phyloP scores from a whole-genome alignment of 2,888 invertebrate species.

The Epiblema foenella region DNA sequence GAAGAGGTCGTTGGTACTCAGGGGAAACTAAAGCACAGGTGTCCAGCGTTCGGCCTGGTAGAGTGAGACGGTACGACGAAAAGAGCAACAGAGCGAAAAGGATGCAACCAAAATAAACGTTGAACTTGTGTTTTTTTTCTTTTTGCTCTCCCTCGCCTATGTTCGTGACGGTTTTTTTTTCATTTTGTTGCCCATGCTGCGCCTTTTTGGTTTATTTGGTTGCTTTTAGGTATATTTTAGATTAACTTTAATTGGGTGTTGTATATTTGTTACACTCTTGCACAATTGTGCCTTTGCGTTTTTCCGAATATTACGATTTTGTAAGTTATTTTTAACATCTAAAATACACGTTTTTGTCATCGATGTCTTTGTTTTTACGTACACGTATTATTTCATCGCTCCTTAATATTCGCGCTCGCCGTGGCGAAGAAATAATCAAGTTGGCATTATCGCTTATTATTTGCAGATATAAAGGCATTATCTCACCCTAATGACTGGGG shows the following conservation, averaged over 20 bases:
- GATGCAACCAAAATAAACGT: slow-evolving; percentile 84
- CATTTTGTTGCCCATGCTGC: slow-evolving; percentile 74
- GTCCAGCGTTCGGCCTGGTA: slow-evolving; percentile 80
- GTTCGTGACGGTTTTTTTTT: slow-evolving; percentile 83
- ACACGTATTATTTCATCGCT: background rate
- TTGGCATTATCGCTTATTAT: slow-evolving; percentile 62
- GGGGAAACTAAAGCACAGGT: slow-evolving; percentile 85
- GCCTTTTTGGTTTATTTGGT: slow-evolving; percentile 81
- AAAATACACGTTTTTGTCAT: background rate
- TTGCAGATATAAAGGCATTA: slow-evolving; percentile 63
- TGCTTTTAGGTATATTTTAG: slow-evolving; percentile 82
- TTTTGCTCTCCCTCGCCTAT: slow-evolving; percentile 84
- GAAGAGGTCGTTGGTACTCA: slow-evolving; percentile 84
- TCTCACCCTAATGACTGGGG: slow-evolving; percentile 61
- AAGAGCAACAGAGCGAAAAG: slow-evolving; percentile 59
- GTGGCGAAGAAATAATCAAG: slow-evolving; percentile 57
- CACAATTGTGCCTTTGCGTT: slow-evolving; percentile 31
- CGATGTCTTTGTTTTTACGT: background rate
- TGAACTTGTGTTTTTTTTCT: slow-evolving; percentile 83
- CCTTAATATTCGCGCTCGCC: slow-evolving; percentile 34
- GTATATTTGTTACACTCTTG: slow-evolving; percentile 44
- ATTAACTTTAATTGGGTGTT: slow-evolving; percentile 54
- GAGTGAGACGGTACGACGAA: slow-evolving; percentile 64
- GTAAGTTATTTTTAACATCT: no score
- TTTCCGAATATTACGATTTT: no score